These are phyloP conservation scores for Phyllostomus hastatus DNA, from an alignment of 2,113 vertebrate genomes.

Conservation along the genomic window DNA sequence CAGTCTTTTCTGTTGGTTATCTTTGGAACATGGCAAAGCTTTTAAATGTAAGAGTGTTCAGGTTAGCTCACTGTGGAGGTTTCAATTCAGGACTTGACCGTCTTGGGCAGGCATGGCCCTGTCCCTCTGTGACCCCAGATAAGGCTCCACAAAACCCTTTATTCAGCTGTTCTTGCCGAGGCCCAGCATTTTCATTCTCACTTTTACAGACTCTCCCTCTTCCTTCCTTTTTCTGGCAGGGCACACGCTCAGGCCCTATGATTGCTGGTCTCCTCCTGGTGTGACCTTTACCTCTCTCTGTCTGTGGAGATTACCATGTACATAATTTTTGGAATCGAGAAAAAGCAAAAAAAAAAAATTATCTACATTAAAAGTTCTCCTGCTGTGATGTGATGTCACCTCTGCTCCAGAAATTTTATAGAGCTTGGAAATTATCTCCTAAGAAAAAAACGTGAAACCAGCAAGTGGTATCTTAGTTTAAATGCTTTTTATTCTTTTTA, in stretches of 20 bases:
- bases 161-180: neutral
- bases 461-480: neutral
- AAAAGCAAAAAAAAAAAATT: constrained; percentile 15
- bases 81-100: neutral
- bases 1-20: neutral
- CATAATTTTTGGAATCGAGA: neutral
- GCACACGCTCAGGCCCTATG: neutral
- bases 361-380: neutral
- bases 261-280: neutral
- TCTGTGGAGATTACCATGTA: neutral
- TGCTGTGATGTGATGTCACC: neutral
- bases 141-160: neutral
- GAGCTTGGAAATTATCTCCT: neutral
- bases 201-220: neutral
- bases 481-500: neutral
- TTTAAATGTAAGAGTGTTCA: neutral
- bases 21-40: neutral
- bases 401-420: neutral
- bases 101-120: neutral
- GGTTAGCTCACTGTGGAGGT: neutral
- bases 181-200: neutral
- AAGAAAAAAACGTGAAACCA: constrained; percentile 12
- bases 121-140: neutral
- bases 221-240: neutral
- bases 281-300: neutral